Evolutionary conservation across 1,140 invertebrate genomes (phyloP), one percentile per base, ranked within the genome.

Genomic region (Pomphorhynchus laevis): DNA sequence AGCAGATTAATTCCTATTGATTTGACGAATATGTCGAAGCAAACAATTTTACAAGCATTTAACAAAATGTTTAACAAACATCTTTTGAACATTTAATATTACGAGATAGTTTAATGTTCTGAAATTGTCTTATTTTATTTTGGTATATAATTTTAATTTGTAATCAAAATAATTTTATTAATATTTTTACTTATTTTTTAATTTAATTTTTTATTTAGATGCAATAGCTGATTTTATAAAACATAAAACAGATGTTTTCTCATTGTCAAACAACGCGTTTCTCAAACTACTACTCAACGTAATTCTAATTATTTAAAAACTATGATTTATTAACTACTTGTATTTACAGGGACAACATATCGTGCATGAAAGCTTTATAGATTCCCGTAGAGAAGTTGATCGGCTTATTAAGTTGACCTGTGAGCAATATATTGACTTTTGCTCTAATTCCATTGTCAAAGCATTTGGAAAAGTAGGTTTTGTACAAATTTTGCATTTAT

Each of bases 311-410:
- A 17, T 11, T 12, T 22, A 35, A 37, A 39, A 20, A 29, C 20
- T 20, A 34, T 68, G 12, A 4, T 35, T 35, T n/a, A 29, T n/a
- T 40, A 17, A 17, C 24, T 47, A n/a, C 35, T 37, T 29, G 3
- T 12, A 16, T 33, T 18, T 34, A 23, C 22, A 74, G 79, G 56
- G 11, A 74, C 79, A 6, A 77, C 79, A 0, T 69, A 76, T 55
- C 22, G 77, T 89, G 25, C 71, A 67, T 47, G 80, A 89, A 52
- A 70, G 79, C 50, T 63, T 79, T 39, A 60, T 84, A 5, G 80
- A 91, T 53, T 89, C 79, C 0, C 68, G 80, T 44, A 77, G 80
- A 54, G 76, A 86, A 49, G 77, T 89, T 2, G 80, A 91, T 50
- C 66, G 70, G 18, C 72, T 77, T 48, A 56, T 93, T 37, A 91